A percentile compares a stretch with the other conserved stretches of the same genome.
Evolutionary conservation across 1,140 invertebrate genomes (phyloP).

Genomic region (Druon quercuslanigerum): DNA sequence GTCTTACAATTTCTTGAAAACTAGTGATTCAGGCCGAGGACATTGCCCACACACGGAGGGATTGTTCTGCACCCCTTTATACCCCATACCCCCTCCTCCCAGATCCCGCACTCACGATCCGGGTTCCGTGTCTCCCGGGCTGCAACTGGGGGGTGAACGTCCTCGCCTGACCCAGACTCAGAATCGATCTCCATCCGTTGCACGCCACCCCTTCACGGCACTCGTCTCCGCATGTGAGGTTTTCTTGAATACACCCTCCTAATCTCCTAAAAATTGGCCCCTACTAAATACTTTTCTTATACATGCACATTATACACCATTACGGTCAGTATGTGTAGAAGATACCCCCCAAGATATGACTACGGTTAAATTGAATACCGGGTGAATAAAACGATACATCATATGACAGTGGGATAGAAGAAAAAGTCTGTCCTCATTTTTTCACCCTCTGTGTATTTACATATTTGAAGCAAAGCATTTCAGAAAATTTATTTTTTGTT

Average conservation of each 20-base stretch:
- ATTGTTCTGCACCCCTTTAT: slow-evolving; percentile 58
- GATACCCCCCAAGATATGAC: background rate
- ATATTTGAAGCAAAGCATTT: too few species aligned
- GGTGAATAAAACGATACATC: background rate
- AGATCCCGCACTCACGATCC: slow-evolving; percentile 70
- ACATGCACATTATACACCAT: background rate
- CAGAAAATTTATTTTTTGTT: too few species aligned
- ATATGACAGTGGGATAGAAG: too few species aligned
- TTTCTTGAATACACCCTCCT: slow-evolving; percentile 55
- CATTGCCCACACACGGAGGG: slow-evolving; percentile 64
- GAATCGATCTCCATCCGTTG: slow-evolving; percentile 74
- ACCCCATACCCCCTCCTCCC: slow-evolving; percentile 51
- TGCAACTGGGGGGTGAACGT: slow-evolving; percentile 73
- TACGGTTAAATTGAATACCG: background rate
- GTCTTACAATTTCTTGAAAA: background rate
- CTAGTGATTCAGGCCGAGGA: slow-evolving; percentile 53
- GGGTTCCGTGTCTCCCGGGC: slow-evolving; percentile 73
- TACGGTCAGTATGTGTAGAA: background rate
- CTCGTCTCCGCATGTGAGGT: slow-evolving; percentile 56
- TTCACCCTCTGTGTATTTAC: too few species aligned
- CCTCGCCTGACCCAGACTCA: slow-evolving; percentile 73
- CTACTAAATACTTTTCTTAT: background rate
- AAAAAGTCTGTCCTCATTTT: too few species aligned
- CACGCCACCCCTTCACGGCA: slow-evolving; percentile 53
- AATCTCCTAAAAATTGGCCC: slow-evolving; percentile 57